These are phyloP conservation scores for Siniperca knerii DNA, from an alignment of 2,113 vertebrate genomes.

Conservation along the genomic window DNA sequence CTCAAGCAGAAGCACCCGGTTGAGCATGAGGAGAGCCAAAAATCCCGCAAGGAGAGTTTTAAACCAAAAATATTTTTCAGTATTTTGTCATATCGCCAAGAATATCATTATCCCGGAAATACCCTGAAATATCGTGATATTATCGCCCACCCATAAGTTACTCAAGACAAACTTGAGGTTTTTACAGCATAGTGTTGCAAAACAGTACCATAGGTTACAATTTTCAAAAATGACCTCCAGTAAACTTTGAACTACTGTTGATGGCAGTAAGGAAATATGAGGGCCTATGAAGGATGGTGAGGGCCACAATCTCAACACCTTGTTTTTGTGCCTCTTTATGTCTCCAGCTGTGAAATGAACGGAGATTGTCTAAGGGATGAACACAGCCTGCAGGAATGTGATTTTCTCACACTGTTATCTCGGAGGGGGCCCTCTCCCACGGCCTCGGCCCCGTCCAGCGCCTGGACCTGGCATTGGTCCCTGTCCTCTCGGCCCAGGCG, in stretches of 20 bases:
- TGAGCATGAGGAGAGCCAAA: too few relatives aligned
- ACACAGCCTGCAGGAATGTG: background rate
- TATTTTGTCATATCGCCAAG: too few relatives aligned
- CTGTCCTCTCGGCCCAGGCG: constrained; percentile 51
- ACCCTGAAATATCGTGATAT: too few relatives aligned
- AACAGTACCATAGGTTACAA: background rate
- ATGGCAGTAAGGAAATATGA: background rate
- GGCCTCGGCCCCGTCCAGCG: constrained; percentile 55
- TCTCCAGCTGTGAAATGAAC: constrained; percentile 6
- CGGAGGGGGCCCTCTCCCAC: constrained; percentile 70
- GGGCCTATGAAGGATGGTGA: background rate
- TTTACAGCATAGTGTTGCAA: background rate
- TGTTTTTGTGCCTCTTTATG: background rate
- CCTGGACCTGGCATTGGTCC: constrained; percentile 69
- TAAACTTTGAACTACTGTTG: background rate
- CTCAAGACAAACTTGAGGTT: background rate
- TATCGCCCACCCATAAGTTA: background rate
- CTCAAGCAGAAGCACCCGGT: too few relatives aligned
- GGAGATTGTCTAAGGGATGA: background rate
- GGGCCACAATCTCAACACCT: background rate
- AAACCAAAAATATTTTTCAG: too few relatives aligned
- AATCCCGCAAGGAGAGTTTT: too few relatives aligned
- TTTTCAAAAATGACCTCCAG: background rate
- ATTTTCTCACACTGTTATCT: constrained; percentile 55
- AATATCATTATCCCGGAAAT: too few relatives aligned